These are phyloP conservation scores for Microchirus variegatus DNA, from an alignment of 2,797 vertebrate genomes.

Conservation along the genomic window DNA sequence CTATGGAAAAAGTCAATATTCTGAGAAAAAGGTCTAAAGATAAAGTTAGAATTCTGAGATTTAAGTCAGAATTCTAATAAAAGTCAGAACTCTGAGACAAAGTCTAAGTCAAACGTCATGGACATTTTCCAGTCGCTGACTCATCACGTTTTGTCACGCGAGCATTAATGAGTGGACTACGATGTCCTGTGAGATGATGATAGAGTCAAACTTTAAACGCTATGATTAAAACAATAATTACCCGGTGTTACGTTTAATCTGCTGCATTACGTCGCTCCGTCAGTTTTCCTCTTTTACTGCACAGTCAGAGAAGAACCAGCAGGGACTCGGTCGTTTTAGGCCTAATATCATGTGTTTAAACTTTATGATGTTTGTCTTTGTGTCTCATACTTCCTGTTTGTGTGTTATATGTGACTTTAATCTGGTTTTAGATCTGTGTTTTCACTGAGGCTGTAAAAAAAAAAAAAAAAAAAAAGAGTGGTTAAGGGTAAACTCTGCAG, in stretches of 20 bases:
- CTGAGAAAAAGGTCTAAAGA: too few species aligned
- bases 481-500: not conserved
- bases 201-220: not conserved
- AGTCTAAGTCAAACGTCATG: too few species aligned
- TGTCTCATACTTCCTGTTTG: slow-evolving; percentile 1
- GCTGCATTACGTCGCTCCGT: not conserved
- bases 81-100: too few species aligned
- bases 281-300: too few species aligned
- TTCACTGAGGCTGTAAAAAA: slow-evolving; percentile 33
- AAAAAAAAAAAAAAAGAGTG: too few species aligned
- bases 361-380: slow-evolving; percentile 4
- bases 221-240: not conserved
- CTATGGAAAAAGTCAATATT: too few species aligned
- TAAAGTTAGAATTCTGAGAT: too few species aligned
- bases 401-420: slow-evolving; percentile 20
- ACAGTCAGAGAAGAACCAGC: too few species aligned
- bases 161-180: not conserved
- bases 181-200: not conserved
- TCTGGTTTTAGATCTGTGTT: slow-evolving; percentile 8
- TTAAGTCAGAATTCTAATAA: too few species aligned
- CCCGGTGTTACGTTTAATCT: not conserved
- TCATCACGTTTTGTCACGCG: not conserved
- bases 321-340: too few species aligned
- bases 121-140: not conserved
- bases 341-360: too few species aligned